A percentile compares a stretch with the other conserved stretches of the same genome.
phyloP scores from a whole-genome alignment of 2,113 vertebrate genomes.

The Nothobranchius kuhntae region DNA sequence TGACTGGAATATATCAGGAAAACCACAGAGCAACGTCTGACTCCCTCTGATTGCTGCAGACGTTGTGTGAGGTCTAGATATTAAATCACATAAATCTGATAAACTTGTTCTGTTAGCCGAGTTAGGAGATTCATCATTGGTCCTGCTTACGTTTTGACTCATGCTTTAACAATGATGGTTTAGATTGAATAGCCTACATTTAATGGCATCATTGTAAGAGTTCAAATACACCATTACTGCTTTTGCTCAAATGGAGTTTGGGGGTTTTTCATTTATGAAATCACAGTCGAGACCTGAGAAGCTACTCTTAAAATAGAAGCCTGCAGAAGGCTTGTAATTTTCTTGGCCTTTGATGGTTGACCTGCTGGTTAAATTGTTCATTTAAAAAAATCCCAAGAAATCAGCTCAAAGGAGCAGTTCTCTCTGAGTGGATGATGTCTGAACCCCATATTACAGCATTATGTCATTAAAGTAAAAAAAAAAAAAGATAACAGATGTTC shows the following conservation, averaged over 20 bases:
- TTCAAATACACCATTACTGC: not conserved
- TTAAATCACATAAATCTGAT: too few species aligned
- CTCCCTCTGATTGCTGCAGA: slow-evolving; percentile 15
- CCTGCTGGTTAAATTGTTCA: slow-evolving; percentile 61
- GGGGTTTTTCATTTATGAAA: slow-evolving; percentile 31
- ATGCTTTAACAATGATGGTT: slow-evolving; percentile 15
- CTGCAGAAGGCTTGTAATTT: slow-evolving; percentile 47
- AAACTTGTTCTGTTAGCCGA: slow-evolving; percentile 10
- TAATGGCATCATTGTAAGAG: too few species aligned
- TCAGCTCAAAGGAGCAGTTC: slow-evolving; percentile 38
- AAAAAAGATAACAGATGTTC: slow-evolving; percentile 71
- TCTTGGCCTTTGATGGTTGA: slow-evolving; percentile 70
- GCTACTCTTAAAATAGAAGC: slow-evolving; percentile 28
- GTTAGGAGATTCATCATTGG: slow-evolving; percentile 42
- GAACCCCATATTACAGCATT: slow-evolving; percentile 55
- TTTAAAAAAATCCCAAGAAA: slow-evolving; percentile 38
- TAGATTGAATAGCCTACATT: too few species aligned
- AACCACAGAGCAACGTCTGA: too few species aligned
- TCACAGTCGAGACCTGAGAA: slow-evolving; percentile 23
- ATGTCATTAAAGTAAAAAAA: slow-evolving; percentile 61
- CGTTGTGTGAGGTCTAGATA: slow-evolving; percentile 50
- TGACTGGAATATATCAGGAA: slow-evolving; percentile 31
- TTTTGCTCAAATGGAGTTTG: slow-evolving; percentile 17
- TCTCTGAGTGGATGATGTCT: slow-evolving; percentile 33
- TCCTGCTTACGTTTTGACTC: slow-evolving; percentile 51